Evolutionary conservation across 2,797 vertebrate genomes (phyloP), one percentile per base, ranked within the genome.

Genomic region (Macropus fuliginosus): DNA sequence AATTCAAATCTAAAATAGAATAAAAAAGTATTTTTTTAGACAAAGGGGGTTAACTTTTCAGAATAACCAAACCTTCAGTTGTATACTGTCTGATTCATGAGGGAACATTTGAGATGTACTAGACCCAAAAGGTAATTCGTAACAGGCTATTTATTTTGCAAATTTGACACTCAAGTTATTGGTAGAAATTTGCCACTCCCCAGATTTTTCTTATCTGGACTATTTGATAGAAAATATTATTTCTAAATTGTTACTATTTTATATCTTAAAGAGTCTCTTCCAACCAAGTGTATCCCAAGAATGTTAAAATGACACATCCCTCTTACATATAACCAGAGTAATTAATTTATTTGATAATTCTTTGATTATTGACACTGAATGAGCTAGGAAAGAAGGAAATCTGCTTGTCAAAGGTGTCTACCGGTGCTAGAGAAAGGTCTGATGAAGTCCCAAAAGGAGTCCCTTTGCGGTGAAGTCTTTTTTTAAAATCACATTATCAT

Each of bases 71-170:
- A 3, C 0, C 18, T 40, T 29, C 29, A 56, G 54, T 59, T 91
- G 91, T 46, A 62, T 5, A 52, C 16, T 54, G 66, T 4, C 59
- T 56, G 11, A 90, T 96, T 96, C 59, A 81, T 62, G 34, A 34
- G 55, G 46, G 56, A 55, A 92, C 12, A 57, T 92, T 93, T 96
- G 91, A 96, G 94, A 96, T 92, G 31, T 24, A 55, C 54, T 6
- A 91, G 66, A 2, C 46, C 91, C 94, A 24, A 92, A 93, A 29
- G 1, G 31, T 9, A 40, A 31, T 29, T 46, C 92, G 87, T 81
- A 1, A 24, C 56, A 92, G 29, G 40, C 54, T 55, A 54, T 87
- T 74, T 66, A 13, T 62, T 50, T 57, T 27, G 14, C 74, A 81
- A 13, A 93, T 16, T 54, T 97, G 90, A 94, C 16, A n/a, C 46